A percentile compares a stretch with the other conserved stretches of the same genome.
Evolutionary conservation across 2,797 vertebrate species (phyloP).

Genomic region (Philypnodon macrostomus): DNA sequence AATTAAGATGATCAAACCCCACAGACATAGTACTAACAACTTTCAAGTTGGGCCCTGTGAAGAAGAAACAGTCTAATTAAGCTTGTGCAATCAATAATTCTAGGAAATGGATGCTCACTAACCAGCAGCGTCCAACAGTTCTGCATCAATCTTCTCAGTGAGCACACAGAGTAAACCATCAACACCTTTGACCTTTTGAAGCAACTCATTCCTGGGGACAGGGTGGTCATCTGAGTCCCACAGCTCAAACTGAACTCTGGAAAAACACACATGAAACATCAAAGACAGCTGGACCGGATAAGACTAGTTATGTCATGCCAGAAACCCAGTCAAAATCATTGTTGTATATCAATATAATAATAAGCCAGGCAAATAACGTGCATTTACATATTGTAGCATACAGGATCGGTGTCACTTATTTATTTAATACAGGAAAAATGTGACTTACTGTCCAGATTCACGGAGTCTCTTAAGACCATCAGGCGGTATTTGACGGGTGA

Average conservation of each 20-base stretch:
- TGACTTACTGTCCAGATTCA: conserved; percentile 79
- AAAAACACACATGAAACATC: conserved; percentile 12
- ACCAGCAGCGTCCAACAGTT: conserved; percentile 78
- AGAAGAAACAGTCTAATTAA: conserved; percentile 1
- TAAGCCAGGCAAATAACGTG: conserved; percentile 35
- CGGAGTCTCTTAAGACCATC: conserved; percentile 77
- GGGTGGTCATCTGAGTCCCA: conserved; percentile 76
- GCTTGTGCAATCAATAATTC: neutral
- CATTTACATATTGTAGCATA: neutral
- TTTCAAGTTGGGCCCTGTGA: conserved; percentile 73
- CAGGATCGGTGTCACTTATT: no score
- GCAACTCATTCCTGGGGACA: conserved; percentile 72
- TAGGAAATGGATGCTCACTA: neutral
- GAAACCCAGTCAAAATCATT: conserved; percentile 17
- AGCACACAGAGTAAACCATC: conserved; percentile 75
- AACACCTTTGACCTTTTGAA: conserved; percentile 73
- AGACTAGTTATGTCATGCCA: neutral
- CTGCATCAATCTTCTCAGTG: conserved; percentile 78
- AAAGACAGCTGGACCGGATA: neutral
- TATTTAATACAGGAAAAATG: neutral
- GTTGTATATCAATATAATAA: no score
- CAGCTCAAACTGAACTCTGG: conserved; percentile 77
- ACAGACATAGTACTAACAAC: conserved; percentile 78
- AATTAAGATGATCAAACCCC: conserved; percentile 70
- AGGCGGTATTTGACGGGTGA: conserved; percentile 79